phyloP scores from a whole-genome alignment of 2,113 vertebrate species.

The Glareola pratincola region DNA sequence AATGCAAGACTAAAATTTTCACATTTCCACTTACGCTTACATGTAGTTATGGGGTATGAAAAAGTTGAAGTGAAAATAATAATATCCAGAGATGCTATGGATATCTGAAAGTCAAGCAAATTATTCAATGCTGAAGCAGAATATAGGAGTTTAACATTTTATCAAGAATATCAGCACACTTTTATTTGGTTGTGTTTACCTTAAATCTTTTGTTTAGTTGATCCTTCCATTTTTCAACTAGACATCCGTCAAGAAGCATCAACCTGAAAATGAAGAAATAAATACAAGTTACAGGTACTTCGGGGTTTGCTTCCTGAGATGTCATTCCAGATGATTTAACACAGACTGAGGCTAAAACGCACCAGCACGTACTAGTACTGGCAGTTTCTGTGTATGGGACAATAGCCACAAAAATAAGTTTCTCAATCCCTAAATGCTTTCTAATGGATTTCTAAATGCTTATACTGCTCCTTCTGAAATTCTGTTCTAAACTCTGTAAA shows the following conservation, averaged over 20 bases:
- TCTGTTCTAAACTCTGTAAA: background rate
- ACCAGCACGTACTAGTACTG: background rate
- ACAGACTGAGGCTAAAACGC: background rate
- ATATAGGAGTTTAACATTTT: background rate
- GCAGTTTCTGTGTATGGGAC: background rate
- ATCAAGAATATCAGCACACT: background rate
- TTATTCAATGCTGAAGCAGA: background rate
- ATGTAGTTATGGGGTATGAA: background rate
- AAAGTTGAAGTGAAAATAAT: background rate
- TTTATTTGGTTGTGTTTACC: slow-evolving; percentile 61
- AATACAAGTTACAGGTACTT: background rate
- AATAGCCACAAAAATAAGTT: background rate
- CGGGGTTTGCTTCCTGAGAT: background rate
- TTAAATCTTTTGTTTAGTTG: slow-evolving; percentile 79
- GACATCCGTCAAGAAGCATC: slow-evolving; percentile 84
- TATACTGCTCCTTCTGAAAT: background rate
- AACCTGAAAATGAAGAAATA: slow-evolving; percentile 64
- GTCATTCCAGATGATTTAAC: background rate
- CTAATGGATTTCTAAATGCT: background rate
- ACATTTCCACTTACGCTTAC: background rate
- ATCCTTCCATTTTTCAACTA: slow-evolving; percentile 84
- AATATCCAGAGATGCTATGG: background rate
- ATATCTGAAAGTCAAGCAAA: background rate
- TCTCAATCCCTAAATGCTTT: background rate
- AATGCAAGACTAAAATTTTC: background rate